These are phyloP conservation scores for Stomorhina lunata DNA, from an alignment of 2,888 invertebrate genomes.

Conservation along the genomic window DNA sequence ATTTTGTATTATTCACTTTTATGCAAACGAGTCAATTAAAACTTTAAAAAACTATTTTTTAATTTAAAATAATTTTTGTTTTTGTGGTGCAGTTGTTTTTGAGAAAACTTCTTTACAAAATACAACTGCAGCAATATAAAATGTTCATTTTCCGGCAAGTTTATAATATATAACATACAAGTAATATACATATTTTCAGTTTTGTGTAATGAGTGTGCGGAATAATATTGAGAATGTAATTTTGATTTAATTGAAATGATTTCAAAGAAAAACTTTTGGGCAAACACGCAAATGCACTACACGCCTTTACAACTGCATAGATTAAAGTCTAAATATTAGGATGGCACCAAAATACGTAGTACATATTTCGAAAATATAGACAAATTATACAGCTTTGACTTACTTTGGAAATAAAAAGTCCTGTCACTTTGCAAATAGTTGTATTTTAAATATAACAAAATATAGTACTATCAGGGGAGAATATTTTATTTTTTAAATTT, in stretches of 20 bases:
- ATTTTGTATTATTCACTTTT: slow-evolving; percentile 22
- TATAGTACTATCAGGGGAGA: no score
- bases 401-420: not conserved
- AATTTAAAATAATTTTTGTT: not conserved
- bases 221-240: slow-evolving; percentile 5
- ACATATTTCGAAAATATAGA: not conserved
- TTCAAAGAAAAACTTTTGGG: slow-evolving; percentile 3
- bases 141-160: not conserved
- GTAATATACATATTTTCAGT: no score
- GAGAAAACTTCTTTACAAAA: not conserved
- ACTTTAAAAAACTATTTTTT: slow-evolving; percentile 23
- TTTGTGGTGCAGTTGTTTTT: not conserved
- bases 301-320: not conserved
- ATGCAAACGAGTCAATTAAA: slow-evolving; percentile 51
- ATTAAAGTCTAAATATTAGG: not conserved
- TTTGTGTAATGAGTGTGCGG: not conserved
- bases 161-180: no score
- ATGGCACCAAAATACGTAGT: not conserved
- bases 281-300: not conserved
- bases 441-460: no score
- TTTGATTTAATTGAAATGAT: slow-evolving; percentile 24
- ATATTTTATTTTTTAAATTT: no score
- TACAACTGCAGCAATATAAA: not conserved
- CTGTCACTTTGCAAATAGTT: not conserved
- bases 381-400: not conserved